Conservation (phyloP, 2,113 vertebrate species). For the Menura novaehollandiae region DNA sequence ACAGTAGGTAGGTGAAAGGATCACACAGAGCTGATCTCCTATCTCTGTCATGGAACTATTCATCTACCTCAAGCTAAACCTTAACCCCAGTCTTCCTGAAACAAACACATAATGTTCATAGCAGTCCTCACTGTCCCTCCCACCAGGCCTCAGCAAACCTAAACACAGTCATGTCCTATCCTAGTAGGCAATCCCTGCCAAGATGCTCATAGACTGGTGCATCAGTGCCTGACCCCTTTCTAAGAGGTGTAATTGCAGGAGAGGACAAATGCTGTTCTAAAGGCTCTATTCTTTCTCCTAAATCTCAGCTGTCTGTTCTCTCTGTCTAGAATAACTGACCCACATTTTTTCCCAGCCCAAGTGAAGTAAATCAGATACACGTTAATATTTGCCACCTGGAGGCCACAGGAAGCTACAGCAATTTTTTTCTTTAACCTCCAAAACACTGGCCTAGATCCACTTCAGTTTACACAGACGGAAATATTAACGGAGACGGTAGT, state of each 20-base stretch:
- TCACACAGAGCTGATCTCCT: not conserved
- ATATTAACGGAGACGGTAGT: not conserved
- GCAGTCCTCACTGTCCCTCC: not conserved
- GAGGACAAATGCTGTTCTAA: not conserved
- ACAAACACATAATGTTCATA: not conserved
- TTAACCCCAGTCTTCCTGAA: not conserved
- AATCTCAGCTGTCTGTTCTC: not conserved
- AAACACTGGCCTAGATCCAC: not conserved
- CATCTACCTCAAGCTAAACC: not conserved
- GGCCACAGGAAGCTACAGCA: not conserved
- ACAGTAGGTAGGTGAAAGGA: not conserved
- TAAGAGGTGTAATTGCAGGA: not conserved
- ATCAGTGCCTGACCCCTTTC: not conserved
- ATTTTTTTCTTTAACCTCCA: not conserved
- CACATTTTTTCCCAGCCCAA: not conserved
- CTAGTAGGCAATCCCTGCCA: not conserved
- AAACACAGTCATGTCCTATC: not conserved
- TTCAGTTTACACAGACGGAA: not conserved
- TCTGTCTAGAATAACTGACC: slow-evolving; percentile 15
- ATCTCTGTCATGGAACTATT: not conserved
- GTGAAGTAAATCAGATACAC: not conserved
- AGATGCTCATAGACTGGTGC: fast-evolving
- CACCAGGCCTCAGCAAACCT: not conserved
- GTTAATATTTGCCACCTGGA: slow-evolving; percentile 38
- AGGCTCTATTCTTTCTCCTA: not conserved